Conservation (phyloP, 2,797 vertebrate genomes). For the Enteromius viviparus region DNA sequence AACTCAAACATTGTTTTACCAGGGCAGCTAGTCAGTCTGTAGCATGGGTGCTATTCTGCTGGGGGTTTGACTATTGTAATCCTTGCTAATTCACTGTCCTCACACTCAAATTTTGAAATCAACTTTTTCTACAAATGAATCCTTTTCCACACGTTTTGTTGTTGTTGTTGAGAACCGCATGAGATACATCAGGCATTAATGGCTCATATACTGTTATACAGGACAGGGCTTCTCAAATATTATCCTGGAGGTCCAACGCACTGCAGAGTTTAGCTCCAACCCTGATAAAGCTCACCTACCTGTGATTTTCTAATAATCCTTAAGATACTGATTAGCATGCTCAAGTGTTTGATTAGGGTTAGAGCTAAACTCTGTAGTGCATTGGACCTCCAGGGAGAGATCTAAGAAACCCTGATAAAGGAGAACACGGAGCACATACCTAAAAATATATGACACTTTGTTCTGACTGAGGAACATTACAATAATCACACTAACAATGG, state of each 20-base stretch:
- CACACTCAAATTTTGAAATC: background rate
- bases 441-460: background rate
- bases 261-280: too few species aligned
- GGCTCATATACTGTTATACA: background rate
- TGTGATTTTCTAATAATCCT: too few species aligned
- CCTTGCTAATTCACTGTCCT: background rate
- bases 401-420: background rate
- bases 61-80: background rate
- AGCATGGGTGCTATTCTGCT: background rate
- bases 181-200: background rate
- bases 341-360: too few species aligned
- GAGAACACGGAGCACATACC: background rate
- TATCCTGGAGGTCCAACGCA: too few species aligned
- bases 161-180: background rate
- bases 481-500: too few species aligned
- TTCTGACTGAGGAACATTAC: too few species aligned
- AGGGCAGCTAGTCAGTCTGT: background rate
- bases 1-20: background rate
- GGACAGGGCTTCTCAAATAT: too few species aligned
- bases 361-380: too few species aligned
- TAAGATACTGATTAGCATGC: too few species aligned
- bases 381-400: too few species aligned
- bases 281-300: too few species aligned
- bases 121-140: background rate
- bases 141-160: background rate